Evolutionary conservation across 1,140 invertebrate genomes (phyloP).

Genomic region (Tetraneura akinire): DNA sequence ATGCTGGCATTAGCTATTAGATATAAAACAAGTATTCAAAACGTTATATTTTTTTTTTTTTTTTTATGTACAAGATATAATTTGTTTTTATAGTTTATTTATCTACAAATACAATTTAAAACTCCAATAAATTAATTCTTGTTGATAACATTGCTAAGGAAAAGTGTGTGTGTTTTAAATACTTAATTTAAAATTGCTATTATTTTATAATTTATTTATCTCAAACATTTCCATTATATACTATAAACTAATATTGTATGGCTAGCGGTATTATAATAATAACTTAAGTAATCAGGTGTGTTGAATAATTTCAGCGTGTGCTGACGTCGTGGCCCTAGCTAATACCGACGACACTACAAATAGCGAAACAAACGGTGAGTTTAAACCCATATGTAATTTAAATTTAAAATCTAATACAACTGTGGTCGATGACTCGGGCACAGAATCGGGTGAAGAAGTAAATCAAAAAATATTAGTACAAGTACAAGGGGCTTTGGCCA

Average conservation of each 20-base stretch:
- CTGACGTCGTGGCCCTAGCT: conserved; percentile 64
- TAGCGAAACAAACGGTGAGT: conserved; percentile 32
- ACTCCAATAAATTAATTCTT: no score
- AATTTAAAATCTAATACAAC: conserved; percentile 39
- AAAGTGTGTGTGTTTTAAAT: no score
- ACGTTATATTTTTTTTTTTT: background rate
- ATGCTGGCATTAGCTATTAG: background rate
- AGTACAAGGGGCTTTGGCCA: conserved; percentile 74
- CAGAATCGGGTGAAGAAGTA: conserved; percentile 69
- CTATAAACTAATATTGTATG: no score
- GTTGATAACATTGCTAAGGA: no score
- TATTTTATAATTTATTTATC: no score
- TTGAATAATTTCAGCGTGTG: conserved; percentile 61
- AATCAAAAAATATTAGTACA: conserved; percentile 67
- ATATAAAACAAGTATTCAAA: background rate
- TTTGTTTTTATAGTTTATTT: no score
- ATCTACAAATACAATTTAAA: no score
- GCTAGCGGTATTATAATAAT: no score
- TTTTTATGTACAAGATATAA: no score
- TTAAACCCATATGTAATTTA: conserved; percentile 29
- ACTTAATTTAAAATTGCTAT: no score
- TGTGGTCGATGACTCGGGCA: conserved; percentile 66
- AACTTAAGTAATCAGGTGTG: no score
- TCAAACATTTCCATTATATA: no score
- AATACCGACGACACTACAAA: background rate